A percentile compares a stretch with the other conserved stretches of the same genome.
These are phyloP conservation scores for Scopus umbretta DNA, from an alignment of 2,113 vertebrate genomes.

Conservation along the genomic window DNA sequence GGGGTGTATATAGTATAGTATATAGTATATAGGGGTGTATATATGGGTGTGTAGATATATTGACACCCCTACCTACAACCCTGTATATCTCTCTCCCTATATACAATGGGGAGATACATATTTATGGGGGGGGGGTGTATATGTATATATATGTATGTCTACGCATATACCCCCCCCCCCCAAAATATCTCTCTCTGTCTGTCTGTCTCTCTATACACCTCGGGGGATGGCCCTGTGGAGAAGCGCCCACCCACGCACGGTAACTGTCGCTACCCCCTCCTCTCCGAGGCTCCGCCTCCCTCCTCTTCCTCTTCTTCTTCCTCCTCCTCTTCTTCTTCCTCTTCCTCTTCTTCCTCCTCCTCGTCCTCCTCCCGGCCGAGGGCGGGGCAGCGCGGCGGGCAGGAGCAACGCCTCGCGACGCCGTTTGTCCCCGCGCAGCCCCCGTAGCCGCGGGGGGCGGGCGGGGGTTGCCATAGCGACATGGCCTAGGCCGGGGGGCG, in stretches of 20 bases:
- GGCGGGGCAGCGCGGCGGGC: not conserved
- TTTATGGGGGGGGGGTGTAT: not conserved
- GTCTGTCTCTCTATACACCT: not conserved
- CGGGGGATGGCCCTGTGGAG: accelerated
- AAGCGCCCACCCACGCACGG: accelerated
- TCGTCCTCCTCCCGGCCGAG: accelerated
- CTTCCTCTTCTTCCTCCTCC: no score
- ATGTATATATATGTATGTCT: not conserved
- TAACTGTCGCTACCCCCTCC: accelerated
- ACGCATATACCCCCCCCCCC: no score
- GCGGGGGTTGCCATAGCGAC: not conserved
- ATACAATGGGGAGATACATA: not conserved
- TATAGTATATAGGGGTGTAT: not conserved
- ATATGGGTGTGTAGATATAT: not conserved
- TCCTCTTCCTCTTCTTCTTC: no score
- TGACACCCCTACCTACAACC: not conserved
- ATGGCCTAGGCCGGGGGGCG: not conserved
- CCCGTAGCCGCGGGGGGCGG: not conserved
- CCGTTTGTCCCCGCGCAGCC: not conserved
- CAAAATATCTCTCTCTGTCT: not conserved
- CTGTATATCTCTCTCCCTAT: not conserved
- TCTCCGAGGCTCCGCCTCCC: no score
- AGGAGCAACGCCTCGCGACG: accelerated
- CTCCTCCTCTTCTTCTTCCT: no score
- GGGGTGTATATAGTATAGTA: no score